Percentiles rank a stretch among this genome's conserved stretches.
phyloP scores from a whole-genome alignment of 1,140 invertebrate genomes.

The Cyclargus thomasi region DNA sequence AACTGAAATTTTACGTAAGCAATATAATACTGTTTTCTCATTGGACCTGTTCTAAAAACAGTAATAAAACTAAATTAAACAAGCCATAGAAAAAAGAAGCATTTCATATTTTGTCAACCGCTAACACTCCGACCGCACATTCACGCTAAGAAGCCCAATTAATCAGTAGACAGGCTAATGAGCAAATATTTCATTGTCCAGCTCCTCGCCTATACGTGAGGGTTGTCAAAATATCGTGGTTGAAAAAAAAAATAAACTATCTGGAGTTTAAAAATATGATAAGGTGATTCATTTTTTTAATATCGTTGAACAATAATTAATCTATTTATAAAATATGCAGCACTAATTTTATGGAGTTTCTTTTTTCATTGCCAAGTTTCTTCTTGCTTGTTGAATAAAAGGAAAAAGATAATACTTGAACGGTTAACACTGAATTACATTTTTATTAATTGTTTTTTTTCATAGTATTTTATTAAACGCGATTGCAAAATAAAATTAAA shows the following conservation, averaged over 20 bases:
- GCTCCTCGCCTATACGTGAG: constrained; percentile 58
- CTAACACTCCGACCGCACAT: constrained; percentile 28
- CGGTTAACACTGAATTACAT: too few species aligned
- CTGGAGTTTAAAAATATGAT: not conserved
- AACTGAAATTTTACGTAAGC: too few species aligned
- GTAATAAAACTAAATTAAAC: too few species aligned
- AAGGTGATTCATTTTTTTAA: not conserved
- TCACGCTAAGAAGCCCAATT: constrained; percentile 63
- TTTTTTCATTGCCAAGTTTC: too few species aligned
- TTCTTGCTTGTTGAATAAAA: too few species aligned
- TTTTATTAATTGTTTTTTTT: too few species aligned
- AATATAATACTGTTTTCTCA: too few species aligned
- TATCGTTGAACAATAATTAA: not conserved
- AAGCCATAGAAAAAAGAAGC: not conserved
- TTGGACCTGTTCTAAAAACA: too few species aligned
- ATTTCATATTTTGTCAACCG: constrained; percentile 20
- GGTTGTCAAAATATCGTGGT: constrained; percentile 44
- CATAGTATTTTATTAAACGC: too few species aligned
- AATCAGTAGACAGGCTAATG: constrained; percentile 69
- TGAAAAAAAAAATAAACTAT: not conserved
- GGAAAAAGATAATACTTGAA: too few species aligned
- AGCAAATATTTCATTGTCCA: constrained; percentile 72
- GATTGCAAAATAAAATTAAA: too few species aligned
- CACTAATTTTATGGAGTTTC: too few species aligned
- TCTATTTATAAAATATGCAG: not conserved